A percentile compares a stretch with the other conserved stretches of the same genome.
Evolutionary conservation across 2,888 invertebrate species (phyloP).

Genomic region (Pollenia angustigena): DNA sequence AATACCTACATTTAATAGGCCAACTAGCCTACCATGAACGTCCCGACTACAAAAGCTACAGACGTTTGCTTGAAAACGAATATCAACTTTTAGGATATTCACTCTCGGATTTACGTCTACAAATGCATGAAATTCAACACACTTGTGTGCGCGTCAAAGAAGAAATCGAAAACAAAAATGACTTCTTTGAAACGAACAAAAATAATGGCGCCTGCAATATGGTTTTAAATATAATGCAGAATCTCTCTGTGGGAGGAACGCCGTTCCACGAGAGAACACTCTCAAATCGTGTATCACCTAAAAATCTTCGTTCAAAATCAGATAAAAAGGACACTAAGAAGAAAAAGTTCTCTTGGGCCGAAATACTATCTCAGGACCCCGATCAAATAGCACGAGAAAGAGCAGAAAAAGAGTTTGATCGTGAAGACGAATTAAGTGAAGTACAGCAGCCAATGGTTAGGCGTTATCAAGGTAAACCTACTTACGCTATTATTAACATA

Average conservation of each 20-base stretch:
- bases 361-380: constrained; percentile 83
- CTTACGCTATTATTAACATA: constrained; percentile 83
- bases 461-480: constrained; percentile 83
- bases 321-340: constrained; percentile 79
- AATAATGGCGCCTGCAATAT: constrained; percentile 78
- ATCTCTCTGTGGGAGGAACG: constrained; percentile 78
- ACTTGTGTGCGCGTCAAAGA: constrained; percentile 81
- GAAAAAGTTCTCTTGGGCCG: constrained; percentile 84
- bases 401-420: constrained; percentile 84
- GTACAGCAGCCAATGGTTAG: constrained; percentile 78
- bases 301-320: constrained; percentile 87
- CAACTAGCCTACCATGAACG: constrained; percentile 89
- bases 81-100: constrained; percentile 85
- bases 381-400: constrained; percentile 84
- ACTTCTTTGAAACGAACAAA: constrained; percentile 85
- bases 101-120: constrained; percentile 77
- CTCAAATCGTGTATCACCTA: constrained; percentile 85
- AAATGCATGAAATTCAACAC: constrained; percentile 80
- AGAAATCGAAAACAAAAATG: constrained; percentile 80
- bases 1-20: constrained; percentile 89
- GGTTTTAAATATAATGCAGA: constrained; percentile 80
- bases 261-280: constrained; percentile 83
- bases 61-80: constrained; percentile 88
- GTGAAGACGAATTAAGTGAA: constrained; percentile 81
- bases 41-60: constrained; percentile 91